Conservation (phyloP, 2,888 invertebrate species). For the Sisyra nigra region DNA sequence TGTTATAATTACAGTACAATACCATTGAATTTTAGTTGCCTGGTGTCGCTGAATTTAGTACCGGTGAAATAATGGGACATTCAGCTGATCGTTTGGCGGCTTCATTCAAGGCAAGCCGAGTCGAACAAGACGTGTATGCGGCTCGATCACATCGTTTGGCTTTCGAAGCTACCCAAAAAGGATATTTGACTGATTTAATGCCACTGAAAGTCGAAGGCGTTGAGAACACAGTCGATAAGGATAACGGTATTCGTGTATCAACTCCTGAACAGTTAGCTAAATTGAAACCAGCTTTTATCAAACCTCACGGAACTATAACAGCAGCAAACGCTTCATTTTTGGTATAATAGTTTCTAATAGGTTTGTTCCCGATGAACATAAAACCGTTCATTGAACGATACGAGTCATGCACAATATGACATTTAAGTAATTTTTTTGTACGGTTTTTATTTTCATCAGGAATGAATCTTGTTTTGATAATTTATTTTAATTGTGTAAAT, state of each 20-base stretch:
- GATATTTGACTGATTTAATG: slow-evolving; percentile 75
- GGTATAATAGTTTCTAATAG: too few relatives aligned
- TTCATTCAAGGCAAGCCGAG: slow-evolving; percentile 71
- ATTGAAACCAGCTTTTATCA: slow-evolving; percentile 91
- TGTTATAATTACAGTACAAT: too few relatives aligned
- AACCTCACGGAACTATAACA: slow-evolving; percentile 97
- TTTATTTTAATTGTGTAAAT: too few relatives aligned
- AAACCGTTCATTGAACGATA: too few relatives aligned
- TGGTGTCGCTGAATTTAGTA: slow-evolving; percentile 94
- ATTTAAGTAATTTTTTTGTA: too few relatives aligned
- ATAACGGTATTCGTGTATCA: slow-evolving; percentile 94
- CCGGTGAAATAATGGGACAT: slow-evolving; percentile 97
- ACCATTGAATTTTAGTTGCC: slow-evolving; percentile 82
- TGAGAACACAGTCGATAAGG: slow-evolving; percentile 56
- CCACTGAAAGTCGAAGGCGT: slow-evolving; percentile 67
- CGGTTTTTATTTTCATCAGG: too few relatives aligned
- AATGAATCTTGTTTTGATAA: too few relatives aligned
- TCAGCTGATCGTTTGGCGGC: slow-evolving; percentile 93
- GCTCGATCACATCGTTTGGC: slow-evolving; percentile 81
- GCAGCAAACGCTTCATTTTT: slow-evolving; percentile 94
- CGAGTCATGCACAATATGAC: too few relatives aligned
- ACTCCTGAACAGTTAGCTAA: slow-evolving; percentile 76
- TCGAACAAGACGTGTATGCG: slow-evolving; percentile 93
- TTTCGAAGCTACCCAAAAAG: slow-evolving; percentile 69
- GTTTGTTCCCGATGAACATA: too few relatives aligned